Evolutionary conservation across 2,888 invertebrate species (phyloP).

Genomic region (Onchidella celtica): DNA sequence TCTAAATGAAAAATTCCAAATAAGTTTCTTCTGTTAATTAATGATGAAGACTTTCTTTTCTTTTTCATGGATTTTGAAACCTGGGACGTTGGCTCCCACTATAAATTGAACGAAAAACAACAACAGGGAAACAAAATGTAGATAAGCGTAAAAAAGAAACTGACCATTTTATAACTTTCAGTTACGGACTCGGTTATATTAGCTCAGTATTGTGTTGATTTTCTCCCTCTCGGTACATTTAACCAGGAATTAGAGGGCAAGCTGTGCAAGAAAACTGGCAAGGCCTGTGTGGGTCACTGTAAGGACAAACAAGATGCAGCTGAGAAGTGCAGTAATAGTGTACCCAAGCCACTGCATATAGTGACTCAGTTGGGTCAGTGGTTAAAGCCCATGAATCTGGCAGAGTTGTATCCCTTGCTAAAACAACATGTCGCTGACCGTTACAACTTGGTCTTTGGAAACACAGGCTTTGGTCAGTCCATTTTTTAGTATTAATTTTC

Average conservation of each 20-base stretch:
- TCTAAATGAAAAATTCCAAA: too few relatives aligned
- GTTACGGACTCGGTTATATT: too few relatives aligned
- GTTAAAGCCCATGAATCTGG: constrained; percentile 63
- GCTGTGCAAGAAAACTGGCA: constrained; percentile 64
- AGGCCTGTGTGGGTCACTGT: constrained; percentile 63
- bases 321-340: background rate
- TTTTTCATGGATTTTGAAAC: too few relatives aligned
- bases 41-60: too few relatives aligned
- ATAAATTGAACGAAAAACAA: too few relatives aligned
- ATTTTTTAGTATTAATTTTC: background rate
- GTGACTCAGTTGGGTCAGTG: constrained; percentile 62
- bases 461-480: constrained; percentile 87
- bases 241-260: constrained; percentile 65
- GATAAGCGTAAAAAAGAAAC: too few relatives aligned
- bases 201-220: too few relatives aligned
- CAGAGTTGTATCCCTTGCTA: constrained; percentile 60
- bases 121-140: too few relatives aligned
- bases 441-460: constrained; percentile 85
- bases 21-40: too few relatives aligned
- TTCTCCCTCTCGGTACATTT: too few relatives aligned
- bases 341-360: constrained; percentile 52
- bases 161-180: too few relatives aligned
- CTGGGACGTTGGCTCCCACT: too few relatives aligned
- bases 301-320: background rate
- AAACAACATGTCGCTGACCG: constrained; percentile 56